Base-by-base conservation (phyloP, 2,113 vertebrate species). In the Copsychus sechellarum region DNA sequence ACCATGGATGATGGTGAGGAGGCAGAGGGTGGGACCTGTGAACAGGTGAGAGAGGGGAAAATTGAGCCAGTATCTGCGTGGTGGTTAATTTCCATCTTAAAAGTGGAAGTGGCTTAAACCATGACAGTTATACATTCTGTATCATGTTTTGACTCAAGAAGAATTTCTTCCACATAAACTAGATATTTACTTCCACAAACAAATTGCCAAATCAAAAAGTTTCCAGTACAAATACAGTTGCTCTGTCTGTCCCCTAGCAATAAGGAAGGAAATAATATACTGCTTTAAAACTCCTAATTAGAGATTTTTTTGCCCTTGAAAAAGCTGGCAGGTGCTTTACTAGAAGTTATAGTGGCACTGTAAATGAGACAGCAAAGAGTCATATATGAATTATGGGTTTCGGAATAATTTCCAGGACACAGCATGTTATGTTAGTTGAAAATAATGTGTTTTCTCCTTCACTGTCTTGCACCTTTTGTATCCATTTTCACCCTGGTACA, bases 1-100 rank as follows among this genome's bases (percentile, higher is more conserved):
- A 12, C 11, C 0, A 1, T 18, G 31, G 31, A 11, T 0, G 2
- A 33, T 2, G 1, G 21, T 0, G 3, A 50, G 36, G 51, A 76
- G 6, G 6, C 0, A 0, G 11, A 31, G 21, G 14, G 11, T 51
- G 53, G 31, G 22, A 67, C 22, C 26, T 22, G 5, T 67, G 18
- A 19, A 3, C 36, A 33, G 25, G 18, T 33, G 26, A 36, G 33
- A 67, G 53, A 60, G 54, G 11, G 5, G 7, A 45, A 18, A 43
- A 45, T 8, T 60, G 12, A 36, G 8, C 1, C 3, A 85, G 31
- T 5, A 42, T 6, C 26, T 53, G 12, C 12, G 26, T 19, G 22
- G 23, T 45, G 26, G 9, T 12, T n/a, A 13, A 69, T 69, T 45
- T 69, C 28, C 38, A 20, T 53, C 14, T 24, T 69, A 40, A 40